Evolutionary conservation across 1,140 invertebrate species (phyloP).

Genomic region (Lysiphlebus fabarum): DNA sequence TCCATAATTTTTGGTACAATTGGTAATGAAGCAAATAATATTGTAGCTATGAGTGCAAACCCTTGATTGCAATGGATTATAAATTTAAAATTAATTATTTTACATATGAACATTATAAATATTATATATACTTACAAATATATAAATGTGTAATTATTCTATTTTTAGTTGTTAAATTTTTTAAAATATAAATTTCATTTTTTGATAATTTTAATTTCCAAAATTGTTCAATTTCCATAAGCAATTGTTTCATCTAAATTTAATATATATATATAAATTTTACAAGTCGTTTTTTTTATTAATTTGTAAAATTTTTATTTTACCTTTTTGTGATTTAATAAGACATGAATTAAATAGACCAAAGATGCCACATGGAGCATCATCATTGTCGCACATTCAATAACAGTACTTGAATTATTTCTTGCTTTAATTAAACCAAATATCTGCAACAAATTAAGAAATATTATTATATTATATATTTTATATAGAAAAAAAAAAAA

Average conservation of each 20-base stretch:
- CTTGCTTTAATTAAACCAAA: conserved; percentile 3
- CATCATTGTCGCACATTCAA: conserved; percentile 15
- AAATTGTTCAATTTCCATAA: background rate
- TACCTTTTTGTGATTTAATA: conserved; percentile 11
- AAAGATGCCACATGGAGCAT: conserved; percentile 12
- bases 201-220: conserved; percentile 5
- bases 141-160: conserved; percentile 11
- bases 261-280: background rate
- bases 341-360: conserved; percentile 5
- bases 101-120: conserved; percentile 17
- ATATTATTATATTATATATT: no score
- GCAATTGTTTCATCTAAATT: conserved; percentile 11
- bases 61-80: conserved; percentile 26
- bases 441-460: background rate
- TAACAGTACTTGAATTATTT: background rate
- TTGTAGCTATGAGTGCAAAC: conserved; percentile 14
- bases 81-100: conserved; percentile 16
- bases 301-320: conserved; percentile 1
- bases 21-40: conserved; percentile 13
- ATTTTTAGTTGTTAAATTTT: background rate
- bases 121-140: conserved; percentile 9
- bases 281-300: background rate
- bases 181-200: conserved; percentile 2
- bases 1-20: conserved; percentile 23
- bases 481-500: no score